Percentiles rank a stretch among this genome's conserved stretches.
These are phyloP conservation scores for Xylocopa sonorina DNA, from an alignment of 1,140 invertebrate genomes.

Conservation along the genomic window DNA sequence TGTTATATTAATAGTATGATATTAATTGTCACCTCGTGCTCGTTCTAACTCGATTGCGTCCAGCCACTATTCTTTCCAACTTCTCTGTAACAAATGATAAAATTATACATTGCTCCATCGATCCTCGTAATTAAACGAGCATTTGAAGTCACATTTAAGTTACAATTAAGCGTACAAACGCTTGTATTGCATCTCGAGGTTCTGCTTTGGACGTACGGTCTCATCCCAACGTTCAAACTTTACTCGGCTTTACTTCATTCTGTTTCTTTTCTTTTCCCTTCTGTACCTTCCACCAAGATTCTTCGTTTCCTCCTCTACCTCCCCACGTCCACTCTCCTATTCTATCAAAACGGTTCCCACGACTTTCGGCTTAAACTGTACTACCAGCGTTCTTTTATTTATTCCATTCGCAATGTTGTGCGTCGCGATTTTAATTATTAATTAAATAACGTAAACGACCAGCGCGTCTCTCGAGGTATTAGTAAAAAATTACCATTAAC, in stretches of 20 bases:
- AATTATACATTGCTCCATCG: not conserved
- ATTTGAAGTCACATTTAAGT: not conserved
- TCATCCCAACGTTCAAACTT: conserved; percentile 47
- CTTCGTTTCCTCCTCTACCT: conserved; percentile 57
- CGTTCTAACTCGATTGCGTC: no score
- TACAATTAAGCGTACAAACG: conserved; percentile 28
- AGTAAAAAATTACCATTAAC: no score
- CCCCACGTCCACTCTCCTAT: conserved; percentile 37
- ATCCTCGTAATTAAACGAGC: not conserved
- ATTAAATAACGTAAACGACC: not conserved
- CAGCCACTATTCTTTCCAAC: no score
- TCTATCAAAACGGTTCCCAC: conserved; percentile 59
- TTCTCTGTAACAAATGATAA: no score
- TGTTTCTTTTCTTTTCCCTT: conserved; percentile 15
- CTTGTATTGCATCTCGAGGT: conserved; percentile 63
- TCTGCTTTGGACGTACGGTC: conserved; percentile 53
- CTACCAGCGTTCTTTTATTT: conserved; percentile 29
- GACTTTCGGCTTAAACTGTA: conserved; percentile 53
- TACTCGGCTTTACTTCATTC: conserved; percentile 37
- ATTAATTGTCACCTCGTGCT: no score
- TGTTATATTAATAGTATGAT: no score
- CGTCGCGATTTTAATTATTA: not conserved
- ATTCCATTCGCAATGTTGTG: conserved; percentile 23
- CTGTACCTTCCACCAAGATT: conserved; percentile 37
- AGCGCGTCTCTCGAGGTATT: no score